A percentile compares a stretch with the other conserved stretches of the same genome.
phyloP scores from a whole-genome alignment of 2,888 invertebrate species.

The Dicyrtoma fusca region DNA sequence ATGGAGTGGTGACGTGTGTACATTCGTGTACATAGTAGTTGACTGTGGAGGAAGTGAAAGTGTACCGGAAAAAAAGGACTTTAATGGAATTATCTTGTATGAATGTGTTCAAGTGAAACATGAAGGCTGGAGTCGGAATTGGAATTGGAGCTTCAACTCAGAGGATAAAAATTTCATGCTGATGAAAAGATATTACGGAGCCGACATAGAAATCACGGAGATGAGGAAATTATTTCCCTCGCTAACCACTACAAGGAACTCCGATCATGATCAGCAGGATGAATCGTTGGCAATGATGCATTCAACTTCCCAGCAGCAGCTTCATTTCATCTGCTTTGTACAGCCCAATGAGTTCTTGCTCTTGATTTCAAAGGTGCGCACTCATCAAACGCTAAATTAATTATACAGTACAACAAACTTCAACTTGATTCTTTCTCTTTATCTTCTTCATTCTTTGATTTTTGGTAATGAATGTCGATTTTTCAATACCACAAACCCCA shows the following conservation, averaged over 20 bases:
- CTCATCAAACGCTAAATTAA: neutral
- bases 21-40: too few relatives aligned
- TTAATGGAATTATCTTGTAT: neutral
- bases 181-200: constrained; percentile 9
- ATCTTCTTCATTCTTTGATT: too few relatives aligned
- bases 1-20: too few relatives aligned
- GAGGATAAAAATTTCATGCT: neutral
- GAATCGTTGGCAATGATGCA: too few relatives aligned
- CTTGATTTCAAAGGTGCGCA: constrained; percentile 1
- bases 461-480: too few relatives aligned
- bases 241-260: neutral
- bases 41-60: too few relatives aligned
- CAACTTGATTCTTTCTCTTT: too few relatives aligned
- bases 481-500: too few relatives aligned
- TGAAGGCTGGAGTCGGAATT: neutral
- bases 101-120: neutral
- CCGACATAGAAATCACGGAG: constrained; percentile 13
- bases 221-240: constrained; percentile 10
- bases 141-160: neutral
- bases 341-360: constrained; percentile 1
- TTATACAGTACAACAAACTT: too few relatives aligned
- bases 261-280: neutral
- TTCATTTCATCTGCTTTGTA: constrained; percentile 9
- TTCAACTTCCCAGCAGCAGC: neutral
- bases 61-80: neutral